A percentile compares a stretch with the other conserved stretches of the same genome.
Evolutionary conservation across 2,888 invertebrate species (phyloP).

Genomic region (Acleris holmiana): DNA sequence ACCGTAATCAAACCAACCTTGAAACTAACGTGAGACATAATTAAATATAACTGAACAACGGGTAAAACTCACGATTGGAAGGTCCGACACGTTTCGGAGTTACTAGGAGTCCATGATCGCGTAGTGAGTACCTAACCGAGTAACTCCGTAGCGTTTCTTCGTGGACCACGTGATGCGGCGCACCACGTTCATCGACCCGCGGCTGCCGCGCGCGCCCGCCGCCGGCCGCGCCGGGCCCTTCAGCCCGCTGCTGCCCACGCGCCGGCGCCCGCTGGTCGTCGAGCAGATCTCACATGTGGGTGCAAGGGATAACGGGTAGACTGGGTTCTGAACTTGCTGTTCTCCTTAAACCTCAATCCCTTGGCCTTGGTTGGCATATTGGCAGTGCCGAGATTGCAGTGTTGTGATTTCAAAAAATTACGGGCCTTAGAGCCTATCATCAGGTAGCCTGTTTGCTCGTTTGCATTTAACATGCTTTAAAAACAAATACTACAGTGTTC

Average conservation of each 20-base stretch:
- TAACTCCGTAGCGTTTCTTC: conserved; percentile 89
- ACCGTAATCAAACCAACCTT: no score
- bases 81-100: neutral
- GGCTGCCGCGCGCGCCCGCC: conserved; percentile 92
- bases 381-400: neutral
- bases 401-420: no score
- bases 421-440: no score
- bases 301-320: neutral
- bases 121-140: neutral
- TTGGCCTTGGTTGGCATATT: neutral
- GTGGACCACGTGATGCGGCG: conserved; percentile 97
- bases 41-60: no score
- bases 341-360: neutral
- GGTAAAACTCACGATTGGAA: no score
- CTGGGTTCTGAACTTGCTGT: conserved; percentile 8
- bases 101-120: neutral
- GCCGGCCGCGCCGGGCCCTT: conserved; percentile 72
- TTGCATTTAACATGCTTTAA: no score
- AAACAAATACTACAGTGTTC: no score
- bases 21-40: no score
- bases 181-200: conserved; percentile 98
- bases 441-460: no score
- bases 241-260: conserved; percentile 71
- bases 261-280: conserved; percentile 68
- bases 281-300: conserved; percentile 54